Evolutionary conservation across 2,888 invertebrate species (phyloP).

Genomic region (Pollenia labialis): DNA sequence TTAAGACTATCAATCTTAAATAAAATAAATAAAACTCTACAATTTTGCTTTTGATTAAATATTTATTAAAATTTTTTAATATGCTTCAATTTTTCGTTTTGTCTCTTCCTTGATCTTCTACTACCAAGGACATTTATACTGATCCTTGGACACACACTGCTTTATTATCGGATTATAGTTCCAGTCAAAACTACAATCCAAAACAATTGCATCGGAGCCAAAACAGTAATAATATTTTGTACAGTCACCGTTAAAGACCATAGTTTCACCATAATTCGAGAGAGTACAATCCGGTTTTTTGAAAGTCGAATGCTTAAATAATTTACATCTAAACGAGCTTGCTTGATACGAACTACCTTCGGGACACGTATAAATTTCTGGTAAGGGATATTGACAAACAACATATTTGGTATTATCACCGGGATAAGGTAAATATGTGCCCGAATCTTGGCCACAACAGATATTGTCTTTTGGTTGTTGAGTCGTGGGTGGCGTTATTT

Average conservation of each 20-base stretch:
- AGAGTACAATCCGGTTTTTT: constrained; percentile 27
- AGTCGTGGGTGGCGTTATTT: constrained; percentile 19
- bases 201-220: constrained; percentile 30
- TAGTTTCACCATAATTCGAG: constrained; percentile 50
- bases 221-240: constrained; percentile 66
- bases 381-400: constrained; percentile 72
- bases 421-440: constrained; percentile 72
- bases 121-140: constrained; percentile 65
- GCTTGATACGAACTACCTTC: constrained; percentile 69
- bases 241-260: constrained; percentile 60
- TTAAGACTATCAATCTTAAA: no score
- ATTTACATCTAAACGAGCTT: constrained; percentile 68
- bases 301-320: background rate
- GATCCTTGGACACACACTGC: constrained; percentile 56
- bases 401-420: constrained; percentile 72
- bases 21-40: no score
- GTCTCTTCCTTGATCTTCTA: background rate
- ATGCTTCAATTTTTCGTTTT: background rate
- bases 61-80: constrained; percentile 1
- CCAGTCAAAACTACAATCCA: constrained; percentile 55
- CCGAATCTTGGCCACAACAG: constrained; percentile 65
- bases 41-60: background rate
- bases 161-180: constrained; percentile 47
- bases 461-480: constrained; percentile 62
- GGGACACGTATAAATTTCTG: constrained; percentile 66